These are phyloP conservation scores for Hyalella azteca DNA, from an alignment of 2,888 invertebrate genomes.

Conservation along the genomic window DNA sequence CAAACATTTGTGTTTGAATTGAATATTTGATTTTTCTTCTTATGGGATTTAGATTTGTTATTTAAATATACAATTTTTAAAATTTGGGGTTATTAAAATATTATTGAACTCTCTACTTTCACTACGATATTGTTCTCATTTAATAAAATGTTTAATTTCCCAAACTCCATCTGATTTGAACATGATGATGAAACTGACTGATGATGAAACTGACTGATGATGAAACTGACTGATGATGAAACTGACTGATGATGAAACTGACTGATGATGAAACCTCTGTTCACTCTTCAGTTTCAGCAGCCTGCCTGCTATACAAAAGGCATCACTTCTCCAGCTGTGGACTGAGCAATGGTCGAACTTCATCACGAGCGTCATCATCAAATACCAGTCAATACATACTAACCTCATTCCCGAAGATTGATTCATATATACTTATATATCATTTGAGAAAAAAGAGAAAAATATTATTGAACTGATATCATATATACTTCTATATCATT, in stretches of 20 bases:
- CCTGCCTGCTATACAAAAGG: constrained; percentile 36
- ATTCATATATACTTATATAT: too few species aligned
- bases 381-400: not conserved
- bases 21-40: not conserved
- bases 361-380: constrained; percentile 13
- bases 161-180: not conserved
- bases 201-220: not conserved
- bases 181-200: not conserved
- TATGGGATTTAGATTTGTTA: not conserved
- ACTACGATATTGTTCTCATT: not conserved
- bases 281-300: constrained; percentile 48
- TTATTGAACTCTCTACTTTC: too few species aligned
- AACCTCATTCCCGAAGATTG: not conserved
- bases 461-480: too few species aligned
- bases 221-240: not conserved
- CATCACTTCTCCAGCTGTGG: constrained; percentile 41
- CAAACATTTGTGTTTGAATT: not conserved
- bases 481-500: too few species aligned
- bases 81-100: too few species aligned
- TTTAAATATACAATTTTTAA: not conserved
- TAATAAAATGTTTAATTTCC: not conserved
- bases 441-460: too few species aligned
- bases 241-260: not conserved
- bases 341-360: constrained; percentile 46
- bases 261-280: not conserved